Evolutionary conservation across 2,113 vertebrate genomes (phyloP), one percentile per base, ranked within the genome.

Genomic region (Actenoides hombroni): DNA sequence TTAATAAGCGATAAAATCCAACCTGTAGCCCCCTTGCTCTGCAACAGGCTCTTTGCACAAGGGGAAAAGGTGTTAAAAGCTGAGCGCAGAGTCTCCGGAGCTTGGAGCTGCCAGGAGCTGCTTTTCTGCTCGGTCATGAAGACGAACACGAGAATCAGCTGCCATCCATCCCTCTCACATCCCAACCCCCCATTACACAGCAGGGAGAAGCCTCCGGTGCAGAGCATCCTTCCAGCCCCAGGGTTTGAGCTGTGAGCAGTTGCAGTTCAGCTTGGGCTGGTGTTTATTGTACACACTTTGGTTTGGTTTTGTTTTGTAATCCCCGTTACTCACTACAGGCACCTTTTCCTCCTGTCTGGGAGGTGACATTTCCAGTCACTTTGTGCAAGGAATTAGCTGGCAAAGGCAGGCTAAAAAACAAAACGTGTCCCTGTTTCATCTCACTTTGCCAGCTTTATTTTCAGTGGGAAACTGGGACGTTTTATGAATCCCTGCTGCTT

Each of bases 1-100:
- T 29, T 39, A 51, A 33, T 11, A 16, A 61, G 78, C 67, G 31
- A 40, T 14, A 39, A 71, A 64, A 17, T 17, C 63, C 57, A 21
- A 33, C 39, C 37, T 51, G 31, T 3, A 53, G 29, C 67, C 29
- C 21, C 37, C 35, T 15, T 7, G 15, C 19, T 24, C 69, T 49
- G 40, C n/a, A 17, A 15, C 9, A 35, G 40, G 48, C 51, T 71
- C 49, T 75, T 64, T 37, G 49, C 76, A 39, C 18, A 3, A 37
- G 49, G 15, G 35, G 15, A 67, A 42, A 13, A 42, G 16, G 28
- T 15, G 19, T 73, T 73, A 18, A 16, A 33, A 39, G 16, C 25
- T 0, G 4, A 67, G 40, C 35, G 3, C 12, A 2, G 9, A 3
- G 20, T 5, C 8, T 1, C 15, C 7, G 14, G 13, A 0, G 9